Evolutionary conservation across 2,888 invertebrate genomes (phyloP).

Genomic region (Acronicta psi): DNA sequence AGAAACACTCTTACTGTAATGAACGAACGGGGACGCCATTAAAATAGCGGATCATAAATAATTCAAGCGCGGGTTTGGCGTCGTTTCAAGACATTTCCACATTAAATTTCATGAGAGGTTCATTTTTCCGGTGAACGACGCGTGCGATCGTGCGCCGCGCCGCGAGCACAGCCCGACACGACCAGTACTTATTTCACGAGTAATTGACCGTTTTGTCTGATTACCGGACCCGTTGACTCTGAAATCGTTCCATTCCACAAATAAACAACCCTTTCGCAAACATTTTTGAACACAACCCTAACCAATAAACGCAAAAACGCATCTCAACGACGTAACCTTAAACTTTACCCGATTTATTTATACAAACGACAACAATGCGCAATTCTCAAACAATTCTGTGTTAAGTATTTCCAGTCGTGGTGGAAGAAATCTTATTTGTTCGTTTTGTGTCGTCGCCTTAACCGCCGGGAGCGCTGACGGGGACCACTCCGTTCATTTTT

Average conservation of each 20-base stretch:
- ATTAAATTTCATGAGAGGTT: conserved; percentile 88
- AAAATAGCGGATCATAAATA: conserved; percentile 87
- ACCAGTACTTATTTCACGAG: conserved; percentile 61
- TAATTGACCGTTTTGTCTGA: conserved; percentile 69
- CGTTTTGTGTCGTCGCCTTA: conserved; percentile 79
- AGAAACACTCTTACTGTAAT: conserved; percentile 84
- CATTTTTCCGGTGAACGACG: conserved; percentile 82
- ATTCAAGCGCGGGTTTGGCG: conserved; percentile 87
- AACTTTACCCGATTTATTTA: conserved; percentile 58
- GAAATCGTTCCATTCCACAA: conserved; percentile 23
- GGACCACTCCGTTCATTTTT: conserved; percentile 69
- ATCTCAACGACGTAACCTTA: conserved; percentile 44
- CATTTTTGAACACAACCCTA: conserved; percentile 26
- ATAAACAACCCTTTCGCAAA: conserved; percentile 23
- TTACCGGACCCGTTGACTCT: conserved; percentile 31
- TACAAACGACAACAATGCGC: conserved; percentile 74
- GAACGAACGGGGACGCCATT: conserved; percentile 84
- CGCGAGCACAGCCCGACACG: conserved; percentile 20
- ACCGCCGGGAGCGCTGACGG: conserved; percentile 74
- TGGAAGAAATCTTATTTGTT: conserved; percentile 77
- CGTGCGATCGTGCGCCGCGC: conserved; percentile 64
- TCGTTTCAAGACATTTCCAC: conserved; percentile 88
- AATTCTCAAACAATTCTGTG: conserved; percentile 73
- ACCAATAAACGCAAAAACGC: conserved; percentile 33
- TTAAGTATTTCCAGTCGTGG: conserved; percentile 76